Base-by-base conservation (phyloP, 2,113 vertebrate genomes). In the Carassius auratus region DNA sequence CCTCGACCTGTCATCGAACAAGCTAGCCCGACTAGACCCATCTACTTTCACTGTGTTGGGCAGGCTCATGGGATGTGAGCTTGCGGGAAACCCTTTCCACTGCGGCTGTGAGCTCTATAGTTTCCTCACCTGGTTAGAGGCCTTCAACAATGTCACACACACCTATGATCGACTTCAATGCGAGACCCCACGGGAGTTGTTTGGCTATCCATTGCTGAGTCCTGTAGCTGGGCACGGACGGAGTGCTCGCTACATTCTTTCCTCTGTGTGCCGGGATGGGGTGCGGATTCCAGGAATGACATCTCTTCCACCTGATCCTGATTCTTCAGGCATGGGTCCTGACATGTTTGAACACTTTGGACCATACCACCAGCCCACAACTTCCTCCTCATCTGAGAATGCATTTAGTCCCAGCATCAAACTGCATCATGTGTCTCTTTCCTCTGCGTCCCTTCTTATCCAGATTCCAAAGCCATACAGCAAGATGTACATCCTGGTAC, bases 91-190 rank as follows among this genome's bases (percentile, higher is more conserved):
- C 92, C 98, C 98, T 9, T 99, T 99, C 93, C 97, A 98, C 87
- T 99, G 98, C 0, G 97, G 97, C 89, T 99, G 98, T 26, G 97
- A 97, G 81, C 96, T 99, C 62, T 97, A 97, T 0, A 93, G 95
- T 87, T 99, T 99, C 89, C 94, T 99, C 0, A 94, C 93, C 89
- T 99, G 98, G 98, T 91, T 99, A 42, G 97, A 97, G 66, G 94
- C 94, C 89, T 99, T 99, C 91, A 99, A 99, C 93, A 99, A 99
- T 0, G 96, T 99, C 84, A 98, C 98, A 50, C 97, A 97, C 92
- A 99, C 98, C 90, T 99, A 99, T 0, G 98, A 99, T 91, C 96
- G 98, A 12, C 95, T 99, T 45, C 97, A 99, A 92, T 99, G 98
- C 19, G 98, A 99, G 93, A 97, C 96, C 0, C 98, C 98, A 0